A percentile compares a stretch with the other conserved stretches of the same genome.
Evolutionary conservation across 2,113 vertebrate species (phyloP).

Genomic region (Leptodactylus fuscus): DNA sequence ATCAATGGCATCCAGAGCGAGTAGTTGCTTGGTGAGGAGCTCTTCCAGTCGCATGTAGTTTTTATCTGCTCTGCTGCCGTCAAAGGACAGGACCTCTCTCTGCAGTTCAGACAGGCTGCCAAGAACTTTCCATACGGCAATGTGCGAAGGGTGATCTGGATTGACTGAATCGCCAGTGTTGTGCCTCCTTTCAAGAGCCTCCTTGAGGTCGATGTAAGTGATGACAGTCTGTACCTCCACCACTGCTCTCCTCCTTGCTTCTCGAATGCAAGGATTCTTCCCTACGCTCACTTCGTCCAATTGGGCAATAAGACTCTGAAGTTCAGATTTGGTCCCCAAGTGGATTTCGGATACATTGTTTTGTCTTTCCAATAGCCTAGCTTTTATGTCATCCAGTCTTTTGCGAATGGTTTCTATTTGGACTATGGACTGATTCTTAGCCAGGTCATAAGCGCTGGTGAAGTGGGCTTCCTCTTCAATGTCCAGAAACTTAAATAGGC

Average conservation of each 20-base stretch:
- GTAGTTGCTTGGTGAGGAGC: slow-evolving; percentile 93
- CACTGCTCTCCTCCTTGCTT: slow-evolving; percentile 91
- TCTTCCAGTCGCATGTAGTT: slow-evolving; percentile 95
- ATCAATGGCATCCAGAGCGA: slow-evolving; percentile 94
- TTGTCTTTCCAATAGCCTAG: slow-evolving; percentile 79
- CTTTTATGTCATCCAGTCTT: slow-evolving; percentile 82
- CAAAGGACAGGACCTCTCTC: slow-evolving; percentile 88
- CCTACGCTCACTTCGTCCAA: slow-evolving; percentile 91
- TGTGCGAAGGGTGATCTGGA: slow-evolving; percentile 79
- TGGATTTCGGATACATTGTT: slow-evolving; percentile 79
- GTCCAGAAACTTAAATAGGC: slow-evolving; percentile 89
- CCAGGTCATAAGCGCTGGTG: slow-evolving; percentile 86
- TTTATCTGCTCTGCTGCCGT: slow-evolving; percentile 90
- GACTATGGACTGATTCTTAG: slow-evolving; percentile 90
- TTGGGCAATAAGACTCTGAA: slow-evolving; percentile 87
- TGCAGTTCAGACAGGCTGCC: slow-evolving; percentile 89
- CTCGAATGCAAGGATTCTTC: slow-evolving; percentile 94
- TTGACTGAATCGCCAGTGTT: slow-evolving; percentile 69
- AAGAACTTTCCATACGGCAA: slow-evolving; percentile 87
- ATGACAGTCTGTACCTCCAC: slow-evolving; percentile 91
- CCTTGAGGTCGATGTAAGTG: slow-evolving; percentile 89
- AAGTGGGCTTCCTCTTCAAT: slow-evolving; percentile 90
- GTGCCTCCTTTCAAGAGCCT: slow-evolving; percentile 79
- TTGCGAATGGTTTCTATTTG: slow-evolving; percentile 89
- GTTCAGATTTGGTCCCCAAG: slow-evolving; percentile 84